Evolutionary conservation across 2,113 vertebrate genomes (phyloP).

Genomic region (Pollachius pollachius): DNA sequence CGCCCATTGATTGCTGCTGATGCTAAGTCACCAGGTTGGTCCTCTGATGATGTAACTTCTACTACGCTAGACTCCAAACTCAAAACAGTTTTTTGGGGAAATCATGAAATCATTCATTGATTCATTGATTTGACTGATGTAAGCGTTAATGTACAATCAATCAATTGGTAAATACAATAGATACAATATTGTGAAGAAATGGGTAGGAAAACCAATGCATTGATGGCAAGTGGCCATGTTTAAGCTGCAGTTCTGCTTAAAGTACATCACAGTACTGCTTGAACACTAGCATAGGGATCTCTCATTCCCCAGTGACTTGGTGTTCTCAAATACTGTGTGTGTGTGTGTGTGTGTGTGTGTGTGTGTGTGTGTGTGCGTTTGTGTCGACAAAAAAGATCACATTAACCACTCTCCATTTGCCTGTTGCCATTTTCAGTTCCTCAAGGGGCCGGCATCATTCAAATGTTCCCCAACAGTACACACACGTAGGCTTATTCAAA

Average conservation of each 20-base stretch:
- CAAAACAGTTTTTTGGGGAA: no score
- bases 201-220: no score
- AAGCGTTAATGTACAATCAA: no score
- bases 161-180: no score
- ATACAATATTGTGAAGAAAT: no score
- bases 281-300: not conserved
- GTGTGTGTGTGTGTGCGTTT: slow-evolving; percentile 57
- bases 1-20: no score
- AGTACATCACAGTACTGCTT: not conserved
- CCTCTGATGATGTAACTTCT: no score
- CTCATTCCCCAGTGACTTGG: slow-evolving; percentile 25
- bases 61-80: no score
- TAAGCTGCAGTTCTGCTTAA: not conserved
- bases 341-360: slow-evolving; percentile 43
- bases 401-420: slow-evolving; percentile 56
- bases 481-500: slow-evolving; percentile 11
- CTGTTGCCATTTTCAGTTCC: slow-evolving; percentile 55
- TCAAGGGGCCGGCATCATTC: slow-evolving; percentile 47
- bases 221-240: no score
- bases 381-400: slow-evolving; percentile 55
- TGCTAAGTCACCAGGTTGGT: no score
- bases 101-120: no score
- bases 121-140: no score
- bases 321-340: slow-evolving; percentile 48
- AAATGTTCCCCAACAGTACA: slow-evolving; percentile 6